Evolutionary conservation across 2,113 vertebrate genomes (phyloP).

Genomic region (Gobiocypris rarus): DNA sequence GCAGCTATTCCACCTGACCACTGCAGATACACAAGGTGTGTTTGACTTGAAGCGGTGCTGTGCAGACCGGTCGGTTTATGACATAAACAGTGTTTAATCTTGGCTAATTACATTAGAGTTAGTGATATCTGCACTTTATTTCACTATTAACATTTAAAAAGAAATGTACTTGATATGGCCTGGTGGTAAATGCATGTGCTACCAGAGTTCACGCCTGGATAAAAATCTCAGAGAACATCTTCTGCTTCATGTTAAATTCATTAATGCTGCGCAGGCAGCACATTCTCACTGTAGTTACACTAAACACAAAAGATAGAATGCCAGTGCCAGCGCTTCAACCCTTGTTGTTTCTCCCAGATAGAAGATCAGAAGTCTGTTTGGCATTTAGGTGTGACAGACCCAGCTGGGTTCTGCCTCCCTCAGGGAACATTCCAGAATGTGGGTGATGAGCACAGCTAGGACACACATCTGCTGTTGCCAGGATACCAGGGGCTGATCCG

Average conservation of each 20-base stretch:
- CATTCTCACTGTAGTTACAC: not conserved
- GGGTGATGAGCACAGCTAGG: conserved; percentile 18
- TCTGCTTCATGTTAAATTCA: not conserved
- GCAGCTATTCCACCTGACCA: too few relatives aligned
- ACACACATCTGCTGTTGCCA: conserved; percentile 45
- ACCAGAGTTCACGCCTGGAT: not conserved
- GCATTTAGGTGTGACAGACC: conserved; percentile 33
- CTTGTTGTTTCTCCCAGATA: not conserved
- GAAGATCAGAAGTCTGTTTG: not conserved
- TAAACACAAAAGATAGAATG: not conserved
- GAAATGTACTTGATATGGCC: not conserved
- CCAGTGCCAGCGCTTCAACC: not conserved
- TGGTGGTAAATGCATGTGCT: not conserved
- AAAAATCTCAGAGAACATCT: not conserved
- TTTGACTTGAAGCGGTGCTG: too few relatives aligned
- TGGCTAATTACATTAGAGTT: not conserved
- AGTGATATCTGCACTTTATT: not conserved
- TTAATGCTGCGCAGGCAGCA: not conserved
- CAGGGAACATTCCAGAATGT: conserved; percentile 40
- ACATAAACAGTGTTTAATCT: not conserved
- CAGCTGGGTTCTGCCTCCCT: conserved; percentile 28
- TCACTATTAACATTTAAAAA: not conserved
- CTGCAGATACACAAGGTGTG: too few relatives aligned
- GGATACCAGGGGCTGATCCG: conserved; percentile 45
- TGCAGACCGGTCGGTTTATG: too few relatives aligned